Conservation (phyloP, 1,140 invertebrate genomes). For the Drosophila oshimai region DNA sequence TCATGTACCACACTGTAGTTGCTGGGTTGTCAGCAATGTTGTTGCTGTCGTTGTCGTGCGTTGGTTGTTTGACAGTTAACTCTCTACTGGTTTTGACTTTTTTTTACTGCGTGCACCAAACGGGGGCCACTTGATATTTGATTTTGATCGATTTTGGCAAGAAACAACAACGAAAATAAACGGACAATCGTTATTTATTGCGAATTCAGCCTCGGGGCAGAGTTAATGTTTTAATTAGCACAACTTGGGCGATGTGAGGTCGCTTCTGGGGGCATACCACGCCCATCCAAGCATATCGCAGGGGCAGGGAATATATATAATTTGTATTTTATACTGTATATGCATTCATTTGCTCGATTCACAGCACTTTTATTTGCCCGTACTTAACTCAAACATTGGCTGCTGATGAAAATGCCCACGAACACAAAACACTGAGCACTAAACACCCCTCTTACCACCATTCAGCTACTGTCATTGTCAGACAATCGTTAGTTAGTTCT, state of each 20-base stretch:
- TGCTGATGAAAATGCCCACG: background rate
- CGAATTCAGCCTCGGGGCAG: slow-evolving; percentile 26
- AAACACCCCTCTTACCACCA: background rate
- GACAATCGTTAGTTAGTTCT: slow-evolving; percentile 42
- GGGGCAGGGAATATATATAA: background rate
- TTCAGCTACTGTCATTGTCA: slow-evolving; percentile 35
- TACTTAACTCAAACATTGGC: slow-evolving; percentile 14
- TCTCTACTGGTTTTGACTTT: slow-evolving; percentile 37
- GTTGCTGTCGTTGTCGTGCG: slow-evolving; percentile 33
- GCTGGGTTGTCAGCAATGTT: slow-evolving; percentile 20
- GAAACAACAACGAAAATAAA: slow-evolving; percentile 2
- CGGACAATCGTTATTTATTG: slow-evolving; percentile 22
- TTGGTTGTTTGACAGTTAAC: slow-evolving; percentile 34
- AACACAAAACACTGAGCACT: background rate
- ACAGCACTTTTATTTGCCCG: slow-evolving; percentile 13
- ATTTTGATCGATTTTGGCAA: slow-evolving; percentile 22
- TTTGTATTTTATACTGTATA: slow-evolving; percentile 27
- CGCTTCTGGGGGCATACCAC: slow-evolving; percentile 10
- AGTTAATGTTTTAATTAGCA: slow-evolving; percentile 48
- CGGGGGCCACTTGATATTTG: slow-evolving; percentile 21
- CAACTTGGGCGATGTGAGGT: slow-evolving; percentile 13
- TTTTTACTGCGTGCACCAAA: slow-evolving; percentile 18
- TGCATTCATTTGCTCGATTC: slow-evolving; percentile 27
- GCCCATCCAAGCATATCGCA: slow-evolving; percentile 14
- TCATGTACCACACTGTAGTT: slow-evolving; percentile 12